Evolutionary conservation across 2,888 invertebrate genomes (phyloP).

Genomic region (Tipula helvola): DNA sequence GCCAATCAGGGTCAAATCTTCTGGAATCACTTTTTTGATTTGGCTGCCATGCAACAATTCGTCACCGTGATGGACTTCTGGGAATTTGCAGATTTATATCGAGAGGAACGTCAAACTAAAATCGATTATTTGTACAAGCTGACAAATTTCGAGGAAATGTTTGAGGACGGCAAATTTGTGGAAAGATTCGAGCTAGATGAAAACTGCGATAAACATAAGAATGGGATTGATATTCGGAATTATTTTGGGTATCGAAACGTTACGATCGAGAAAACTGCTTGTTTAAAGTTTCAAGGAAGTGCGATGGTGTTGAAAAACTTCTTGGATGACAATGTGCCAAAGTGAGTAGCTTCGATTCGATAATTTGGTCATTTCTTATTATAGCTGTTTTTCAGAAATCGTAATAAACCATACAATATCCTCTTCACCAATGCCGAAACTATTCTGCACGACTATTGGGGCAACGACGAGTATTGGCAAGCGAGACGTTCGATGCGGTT

Average conservation of each 20-base stretch:
- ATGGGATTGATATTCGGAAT: slow-evolving; percentile 20
- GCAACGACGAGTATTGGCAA: slow-evolving; percentile 70
- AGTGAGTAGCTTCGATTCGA: neutral
- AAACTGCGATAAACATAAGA: slow-evolving; percentile 15
- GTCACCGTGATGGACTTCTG: slow-evolving; percentile 79
- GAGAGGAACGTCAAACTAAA: slow-evolving; percentile 26
- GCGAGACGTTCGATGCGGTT: slow-evolving; percentile 88
- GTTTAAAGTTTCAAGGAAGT: slow-evolving; percentile 75
- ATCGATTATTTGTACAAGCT: slow-evolving; percentile 71
- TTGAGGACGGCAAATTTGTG: slow-evolving; percentile 64
- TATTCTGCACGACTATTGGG: slow-evolving; percentile 77
- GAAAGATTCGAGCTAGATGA: slow-evolving; percentile 62
- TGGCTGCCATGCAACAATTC: slow-evolving; percentile 60
- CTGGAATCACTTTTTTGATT: slow-evolving; percentile 81
- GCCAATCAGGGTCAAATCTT: slow-evolving; percentile 26
- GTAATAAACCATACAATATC: slow-evolving; percentile 20
- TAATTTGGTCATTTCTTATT: neutral
- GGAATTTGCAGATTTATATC: slow-evolving; percentile 43
- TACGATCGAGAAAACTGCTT: slow-evolving; percentile 49
- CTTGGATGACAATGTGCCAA: slow-evolving; percentile 34
- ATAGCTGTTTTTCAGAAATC: neutral
- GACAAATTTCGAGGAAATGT: slow-evolving; percentile 76
- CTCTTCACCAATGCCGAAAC: slow-evolving; percentile 60
- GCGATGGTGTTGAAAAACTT: slow-evolving; percentile 50
- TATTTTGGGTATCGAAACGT: slow-evolving; percentile 67